phyloP scores from a whole-genome alignment of 2,797 vertebrate genomes.

The Pipistrellus kuhlii region DNA sequence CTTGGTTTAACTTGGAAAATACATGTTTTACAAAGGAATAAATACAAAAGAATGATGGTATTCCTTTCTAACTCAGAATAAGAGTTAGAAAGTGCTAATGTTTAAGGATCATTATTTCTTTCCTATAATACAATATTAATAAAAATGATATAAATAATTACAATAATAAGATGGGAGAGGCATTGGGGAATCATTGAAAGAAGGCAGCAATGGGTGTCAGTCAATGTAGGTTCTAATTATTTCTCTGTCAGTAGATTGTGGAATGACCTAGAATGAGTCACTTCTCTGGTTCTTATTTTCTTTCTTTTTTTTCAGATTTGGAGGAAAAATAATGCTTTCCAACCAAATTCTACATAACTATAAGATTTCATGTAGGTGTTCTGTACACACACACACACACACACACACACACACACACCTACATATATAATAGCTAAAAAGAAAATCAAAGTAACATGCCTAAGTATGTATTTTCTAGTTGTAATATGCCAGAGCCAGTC shows the following conservation, averaged over 20 bases:
- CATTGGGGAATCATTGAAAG: background rate
- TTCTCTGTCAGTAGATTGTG: background rate
- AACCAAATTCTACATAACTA: background rate
- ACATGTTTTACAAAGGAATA: background rate
- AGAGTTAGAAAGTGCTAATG: background rate
- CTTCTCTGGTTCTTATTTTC: background rate
- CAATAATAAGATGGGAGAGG: background rate
- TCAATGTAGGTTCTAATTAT: background rate
- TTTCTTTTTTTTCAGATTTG: background rate
- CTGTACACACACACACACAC: background rate
- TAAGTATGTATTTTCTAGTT: background rate
- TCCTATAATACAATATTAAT: background rate
- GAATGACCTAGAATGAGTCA: background rate
- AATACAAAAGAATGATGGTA: background rate
- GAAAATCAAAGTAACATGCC: background rate
- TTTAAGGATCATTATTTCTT: constrained; percentile 13
- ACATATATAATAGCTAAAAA: background rate
- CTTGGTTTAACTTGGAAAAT: constrained; percentile 44
- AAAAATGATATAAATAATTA: background rate
- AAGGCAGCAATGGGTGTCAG: background rate
- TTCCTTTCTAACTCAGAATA: too few species aligned
- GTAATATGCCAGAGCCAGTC: background rate
- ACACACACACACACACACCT: background rate
- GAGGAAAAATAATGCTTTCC: background rate
- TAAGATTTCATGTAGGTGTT: background rate